Evolutionary conservation across 2,888 invertebrate genomes (phyloP).

Genomic region (Terebella lapidaria): DNA sequence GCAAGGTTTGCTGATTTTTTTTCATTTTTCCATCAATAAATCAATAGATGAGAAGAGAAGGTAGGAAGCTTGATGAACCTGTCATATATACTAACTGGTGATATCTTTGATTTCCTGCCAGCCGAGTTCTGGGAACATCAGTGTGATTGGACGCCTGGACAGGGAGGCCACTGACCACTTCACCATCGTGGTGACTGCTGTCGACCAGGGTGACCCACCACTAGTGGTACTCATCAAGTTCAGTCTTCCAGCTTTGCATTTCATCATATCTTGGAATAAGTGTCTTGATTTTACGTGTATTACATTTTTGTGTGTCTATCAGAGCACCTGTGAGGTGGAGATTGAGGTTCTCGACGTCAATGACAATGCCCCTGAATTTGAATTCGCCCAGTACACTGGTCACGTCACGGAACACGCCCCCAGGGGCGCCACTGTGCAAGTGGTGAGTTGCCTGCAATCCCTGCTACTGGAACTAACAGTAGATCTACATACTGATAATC

Average conservation of each 20-base stretch:
- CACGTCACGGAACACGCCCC: slow-evolving; percentile 6
- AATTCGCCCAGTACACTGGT: slow-evolving; percentile 8
- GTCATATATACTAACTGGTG: too few relatives aligned
- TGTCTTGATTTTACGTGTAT: neutral
- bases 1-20: too few relatives aligned
- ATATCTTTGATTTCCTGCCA: too few relatives aligned
- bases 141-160: slow-evolving; percentile 12
- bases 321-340: slow-evolving; percentile 19
- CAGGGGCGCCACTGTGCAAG: slow-evolving; percentile 6
- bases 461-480: too few relatives aligned
- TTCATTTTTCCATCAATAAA: too few relatives aligned
- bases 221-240: slow-evolving; percentile 14
- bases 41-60: too few relatives aligned
- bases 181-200: slow-evolving; percentile 11
- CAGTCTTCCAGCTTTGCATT: neutral
- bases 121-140: slow-evolving; percentile 11
- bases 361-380: slow-evolving; percentile 14
- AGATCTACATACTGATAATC: too few relatives aligned
- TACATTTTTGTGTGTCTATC: neutral
- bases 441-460: too few relatives aligned
- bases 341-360: slow-evolving; percentile 9
- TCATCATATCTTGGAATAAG: neutral
- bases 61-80: too few relatives aligned
- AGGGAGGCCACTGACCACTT: slow-evolving; percentile 8
- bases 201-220: slow-evolving; percentile 11